These are phyloP conservation scores for Lamproptera curius DNA, from an alignment of 2,888 invertebrate species.

Conservation along the genomic window DNA sequence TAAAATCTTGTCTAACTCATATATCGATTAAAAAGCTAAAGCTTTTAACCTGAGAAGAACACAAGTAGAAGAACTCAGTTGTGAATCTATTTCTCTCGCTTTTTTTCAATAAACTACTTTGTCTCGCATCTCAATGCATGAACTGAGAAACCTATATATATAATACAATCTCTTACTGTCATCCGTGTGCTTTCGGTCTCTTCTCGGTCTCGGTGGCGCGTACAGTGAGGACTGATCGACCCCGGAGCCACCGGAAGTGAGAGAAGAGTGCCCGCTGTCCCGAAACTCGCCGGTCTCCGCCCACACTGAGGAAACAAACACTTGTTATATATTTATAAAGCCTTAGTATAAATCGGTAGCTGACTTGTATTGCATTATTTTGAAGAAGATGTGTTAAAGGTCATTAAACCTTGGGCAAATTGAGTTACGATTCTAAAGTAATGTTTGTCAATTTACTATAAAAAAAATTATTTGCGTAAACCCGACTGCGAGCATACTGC, in stretches of 20 bases:
- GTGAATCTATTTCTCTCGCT: no score
- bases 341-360: no score
- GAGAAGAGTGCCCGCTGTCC: slow-evolving; percentile 85
- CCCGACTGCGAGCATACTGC: background rate
- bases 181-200: slow-evolving; percentile 84
- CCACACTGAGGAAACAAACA: slow-evolving; percentile 84
- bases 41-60: no score
- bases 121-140: no score
- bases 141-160: no score
- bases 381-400: background rate
- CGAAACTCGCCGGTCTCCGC: slow-evolving; percentile 93
- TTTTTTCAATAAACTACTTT: no score
- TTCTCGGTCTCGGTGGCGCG: slow-evolving; percentile 81
- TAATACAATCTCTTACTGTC: slow-evolving; percentile 80
- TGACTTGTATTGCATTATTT: background rate
- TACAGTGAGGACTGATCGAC: slow-evolving; percentile 84
- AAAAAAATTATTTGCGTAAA: background rate
- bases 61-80: no score
- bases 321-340: background rate
- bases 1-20: no score
- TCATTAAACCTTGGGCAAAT: background rate
- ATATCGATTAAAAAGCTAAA: no score
- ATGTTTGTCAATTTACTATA: background rate
- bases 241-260: slow-evolving; percentile 79
- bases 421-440: background rate